These are phyloP conservation scores for Neodiprion lecontei DNA, from an alignment of 1,140 invertebrate genomes.

Conservation along the genomic window DNA sequence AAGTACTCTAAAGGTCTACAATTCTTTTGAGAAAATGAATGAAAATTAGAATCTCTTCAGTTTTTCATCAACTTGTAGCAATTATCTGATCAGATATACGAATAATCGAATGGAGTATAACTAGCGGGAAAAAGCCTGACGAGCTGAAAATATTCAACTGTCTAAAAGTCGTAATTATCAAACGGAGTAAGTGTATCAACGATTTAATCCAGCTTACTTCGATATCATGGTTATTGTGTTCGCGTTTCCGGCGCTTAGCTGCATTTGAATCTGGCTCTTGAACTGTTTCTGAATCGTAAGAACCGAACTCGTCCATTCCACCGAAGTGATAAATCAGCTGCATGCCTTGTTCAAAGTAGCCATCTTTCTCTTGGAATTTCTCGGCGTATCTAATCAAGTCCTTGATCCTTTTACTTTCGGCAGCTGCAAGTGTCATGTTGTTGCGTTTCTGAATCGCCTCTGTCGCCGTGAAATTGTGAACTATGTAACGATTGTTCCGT, in stretches of 20 bases:
- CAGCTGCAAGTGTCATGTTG: slow-evolving; percentile 41
- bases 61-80: not conserved
- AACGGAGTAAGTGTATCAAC: not conserved
- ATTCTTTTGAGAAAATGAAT: not conserved
- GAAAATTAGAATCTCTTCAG: not conserved
- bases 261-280: slow-evolving; percentile 26
- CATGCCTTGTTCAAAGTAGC: slow-evolving; percentile 57
- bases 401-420: slow-evolving; percentile 44
- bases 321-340: slow-evolving; percentile 57
- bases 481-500: slow-evolving; percentile 44
- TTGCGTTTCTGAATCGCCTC: slow-evolving; percentile 52
- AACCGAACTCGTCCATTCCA: slow-evolving; percentile 27
- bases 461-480: slow-evolving; percentile 54
- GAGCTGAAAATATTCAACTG: too few relatives aligned
- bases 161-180: too few relatives aligned
- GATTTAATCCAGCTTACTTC: slow-evolving; percentile 39
- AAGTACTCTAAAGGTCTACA: too few relatives aligned
- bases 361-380: slow-evolving; percentile 52
- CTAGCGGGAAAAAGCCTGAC: too few relatives aligned
- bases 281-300: not conserved
- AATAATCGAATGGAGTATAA: too few relatives aligned
- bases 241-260: slow-evolving; percentile 45
- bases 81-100: too few relatives aligned
- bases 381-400: slow-evolving; percentile 53
- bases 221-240: slow-evolving; percentile 38